Evolutionary conservation across 1,140 invertebrate species (phyloP).

Genomic region (Drosophila oshimai): DNA sequence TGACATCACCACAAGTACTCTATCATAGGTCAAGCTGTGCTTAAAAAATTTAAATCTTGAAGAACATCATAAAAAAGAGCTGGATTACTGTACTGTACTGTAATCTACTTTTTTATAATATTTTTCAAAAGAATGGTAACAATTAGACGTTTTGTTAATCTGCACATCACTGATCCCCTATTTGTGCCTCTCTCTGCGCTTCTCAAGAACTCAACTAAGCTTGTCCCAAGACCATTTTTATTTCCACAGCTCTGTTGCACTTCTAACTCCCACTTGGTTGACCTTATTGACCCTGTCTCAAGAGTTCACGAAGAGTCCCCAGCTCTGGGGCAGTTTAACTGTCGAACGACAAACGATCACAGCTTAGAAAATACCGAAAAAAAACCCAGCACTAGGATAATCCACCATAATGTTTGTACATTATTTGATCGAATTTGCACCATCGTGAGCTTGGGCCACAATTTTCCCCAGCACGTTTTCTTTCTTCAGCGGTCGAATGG

Average conservation of each 20-base stretch:
- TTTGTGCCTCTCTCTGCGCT: not conserved
- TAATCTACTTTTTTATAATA: no score
- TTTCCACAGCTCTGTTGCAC: not conserved
- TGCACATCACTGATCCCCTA: no score
- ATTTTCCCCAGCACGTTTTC: constrained; percentile 66
- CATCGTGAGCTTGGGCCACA: constrained; percentile 55
- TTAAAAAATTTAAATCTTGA: not conserved
- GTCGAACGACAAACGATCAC: constrained; percentile 50
- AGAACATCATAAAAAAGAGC: no score
- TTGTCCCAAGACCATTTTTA: no score
- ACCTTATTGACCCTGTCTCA: constrained; percentile 58
- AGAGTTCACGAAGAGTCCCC: constrained; percentile 35
- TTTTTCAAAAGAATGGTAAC: no score
- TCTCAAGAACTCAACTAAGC: not conserved
- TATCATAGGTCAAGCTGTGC: constrained; percentile 18
- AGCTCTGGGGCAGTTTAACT: constrained; percentile 17
- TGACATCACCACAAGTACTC: constrained; percentile 17
- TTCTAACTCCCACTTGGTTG: constrained; percentile 39
- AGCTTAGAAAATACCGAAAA: constrained; percentile 17
- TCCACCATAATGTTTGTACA: constrained; percentile 67
- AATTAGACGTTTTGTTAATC: no score
- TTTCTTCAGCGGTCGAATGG: constrained; percentile 25
- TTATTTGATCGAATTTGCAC: constrained; percentile 72
- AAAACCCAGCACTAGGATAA: constrained; percentile 35
- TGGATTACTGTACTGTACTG: no score